Evolutionary conservation across 2,113 vertebrate species (phyloP), one percentile per base, ranked within the genome.

Genomic region (Xenopus tropicalis): DNA sequence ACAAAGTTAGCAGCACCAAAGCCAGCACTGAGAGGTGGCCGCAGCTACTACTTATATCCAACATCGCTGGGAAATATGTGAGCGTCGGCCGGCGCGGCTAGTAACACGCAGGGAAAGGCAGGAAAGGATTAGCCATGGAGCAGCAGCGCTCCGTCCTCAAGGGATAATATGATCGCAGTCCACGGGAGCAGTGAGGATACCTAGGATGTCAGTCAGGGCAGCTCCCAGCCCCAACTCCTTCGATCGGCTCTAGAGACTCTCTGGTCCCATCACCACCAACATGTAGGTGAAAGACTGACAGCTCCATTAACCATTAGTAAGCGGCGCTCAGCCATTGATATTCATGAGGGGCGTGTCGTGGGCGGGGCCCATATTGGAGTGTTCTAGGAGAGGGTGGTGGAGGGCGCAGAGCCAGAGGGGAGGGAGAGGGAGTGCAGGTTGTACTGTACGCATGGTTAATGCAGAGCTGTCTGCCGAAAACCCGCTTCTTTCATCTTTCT

Each of bases 231-330:
- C 29, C 72, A 44, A 71, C 69, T n/a, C 59, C 66, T 75, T 42
- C 64, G 73, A 24, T 74, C 66, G 80, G 75, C 24, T 22, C 69
- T 78, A 73, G 71, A 74, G 76, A 77, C 68, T 78, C 76, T 44
- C 23, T 72, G 67, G 64, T 80, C 67, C 68, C 80, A 79, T 75
- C 75, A 79, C 80, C 73, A 68, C 71, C 80, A 79, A 83, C 83
- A 82, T 83, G 82, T 86, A 85, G 85, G 82, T 79, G 79, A 80
- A 68, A 71, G 86, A 87, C 83, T 86, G 86, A 87, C 86, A 87
- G 83, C 82, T 84, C 78, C 81, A 75, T 82, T 79, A 81, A 78
- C 86, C 86, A 87, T 81, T 87, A 79, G 80, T 78, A 77, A 78
- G 70, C 14, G 75, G 78, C 74, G 80, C 84, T 78, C 74, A 80